These are phyloP conservation scores for Geococcyx californianus DNA, from an alignment of 2,113 vertebrate genomes.

Conservation along the genomic window DNA sequence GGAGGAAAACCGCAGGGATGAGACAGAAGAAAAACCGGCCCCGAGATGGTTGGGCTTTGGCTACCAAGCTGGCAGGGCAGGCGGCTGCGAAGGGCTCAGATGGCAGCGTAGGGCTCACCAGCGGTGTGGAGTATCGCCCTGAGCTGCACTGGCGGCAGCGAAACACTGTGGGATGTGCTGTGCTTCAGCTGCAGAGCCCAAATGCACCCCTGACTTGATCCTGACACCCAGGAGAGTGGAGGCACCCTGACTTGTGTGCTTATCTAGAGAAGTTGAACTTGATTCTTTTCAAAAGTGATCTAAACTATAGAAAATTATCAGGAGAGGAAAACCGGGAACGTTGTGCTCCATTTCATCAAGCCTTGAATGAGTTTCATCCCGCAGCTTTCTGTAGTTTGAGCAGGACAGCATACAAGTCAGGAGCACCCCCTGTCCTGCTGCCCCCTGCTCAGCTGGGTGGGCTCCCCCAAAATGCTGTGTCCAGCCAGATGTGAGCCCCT, in stretches of 20 bases:
- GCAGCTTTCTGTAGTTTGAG: too few species aligned
- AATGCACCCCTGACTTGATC: neutral
- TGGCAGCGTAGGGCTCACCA: rapidly evolving
- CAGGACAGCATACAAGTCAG: too few species aligned
- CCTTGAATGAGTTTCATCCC: too few species aligned
- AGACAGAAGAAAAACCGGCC: neutral
- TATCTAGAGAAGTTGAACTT: too few species aligned
- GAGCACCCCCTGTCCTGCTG: neutral
- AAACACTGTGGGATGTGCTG: neutral
- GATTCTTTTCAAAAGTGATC: too few species aligned
- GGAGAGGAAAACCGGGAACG: too few species aligned
- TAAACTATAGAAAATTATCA: too few species aligned
- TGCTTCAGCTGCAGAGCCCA: neutral
- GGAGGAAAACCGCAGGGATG: conserved; percentile 32
- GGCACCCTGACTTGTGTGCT: too few species aligned
- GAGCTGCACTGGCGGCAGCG: neutral
- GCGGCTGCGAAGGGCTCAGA: neutral
- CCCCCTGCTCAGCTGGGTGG: neutral
- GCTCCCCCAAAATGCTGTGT: neutral
- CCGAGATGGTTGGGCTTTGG: neutral
- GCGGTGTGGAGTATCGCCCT: neutral
- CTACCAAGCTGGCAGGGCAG: neutral
- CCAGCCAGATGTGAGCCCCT: rapidly evolving
- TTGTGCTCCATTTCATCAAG: too few species aligned
- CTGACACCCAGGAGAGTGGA: too few species aligned